Evolutionary conservation across 2,888 invertebrate species (phyloP).

Genomic region (Melanotus villosus): DNA sequence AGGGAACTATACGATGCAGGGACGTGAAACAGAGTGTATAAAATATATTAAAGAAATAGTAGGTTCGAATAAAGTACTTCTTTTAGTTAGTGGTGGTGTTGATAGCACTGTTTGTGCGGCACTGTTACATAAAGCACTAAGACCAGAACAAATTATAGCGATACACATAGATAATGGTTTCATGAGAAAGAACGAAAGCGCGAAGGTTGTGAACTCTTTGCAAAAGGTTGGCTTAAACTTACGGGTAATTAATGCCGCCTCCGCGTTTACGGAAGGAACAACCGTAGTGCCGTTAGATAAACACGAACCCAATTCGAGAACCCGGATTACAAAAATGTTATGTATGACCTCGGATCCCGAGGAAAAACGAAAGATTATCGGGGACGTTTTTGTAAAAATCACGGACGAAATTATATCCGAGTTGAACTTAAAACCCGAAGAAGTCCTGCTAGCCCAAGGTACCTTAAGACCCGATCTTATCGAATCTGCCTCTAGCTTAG

Average conservation of each 20-base stretch:
- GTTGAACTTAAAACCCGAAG: constrained; percentile 90
- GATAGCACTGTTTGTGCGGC: constrained; percentile 99
- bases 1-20: constrained; percentile 89
- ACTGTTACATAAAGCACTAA: constrained; percentile 90
- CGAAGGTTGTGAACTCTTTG: constrained; percentile 87
- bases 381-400: constrained; percentile 97
- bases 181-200: constrained; percentile 96
- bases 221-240: constrained; percentile 84
- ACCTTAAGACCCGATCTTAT: constrained; percentile 98
- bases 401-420: constrained; percentile 92
- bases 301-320: constrained; percentile 71
- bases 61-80: constrained; percentile 90
- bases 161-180: constrained; percentile 99
- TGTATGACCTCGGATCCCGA: constrained; percentile 93
- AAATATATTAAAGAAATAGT: constrained; percentile 92
- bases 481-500: constrained; percentile 91
- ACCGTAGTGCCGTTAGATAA: constrained; percentile 80
- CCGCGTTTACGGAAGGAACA: constrained; percentile 84
- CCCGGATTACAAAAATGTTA: constrained; percentile 84
- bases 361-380: constrained; percentile 98
- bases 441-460: constrained; percentile 94
- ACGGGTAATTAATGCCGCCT: constrained; percentile 81
- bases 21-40: constrained; percentile 91
- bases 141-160: constrained; percentile 93
- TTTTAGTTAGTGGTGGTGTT: constrained; percentile 97